phyloP scores from a whole-genome alignment of 2,797 vertebrate genomes.

The Ciconia nigra region DNA sequence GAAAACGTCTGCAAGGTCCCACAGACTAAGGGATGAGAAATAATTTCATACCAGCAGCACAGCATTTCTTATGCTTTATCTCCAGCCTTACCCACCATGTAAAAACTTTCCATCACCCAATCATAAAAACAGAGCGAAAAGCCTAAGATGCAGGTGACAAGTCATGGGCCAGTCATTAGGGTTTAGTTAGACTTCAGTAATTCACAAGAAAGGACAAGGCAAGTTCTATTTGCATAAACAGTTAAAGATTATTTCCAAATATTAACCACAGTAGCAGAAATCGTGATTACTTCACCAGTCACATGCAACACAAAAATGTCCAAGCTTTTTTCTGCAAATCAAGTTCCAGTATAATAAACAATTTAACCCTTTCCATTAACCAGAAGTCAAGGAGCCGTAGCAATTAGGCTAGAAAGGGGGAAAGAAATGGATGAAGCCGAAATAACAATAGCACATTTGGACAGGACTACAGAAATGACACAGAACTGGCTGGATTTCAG shows the following conservation, averaged over 20 bases:
- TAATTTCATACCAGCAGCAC: not conserved
- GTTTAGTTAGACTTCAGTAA: not conserved
- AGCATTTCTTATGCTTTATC: not conserved
- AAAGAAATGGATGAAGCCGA: not conserved
- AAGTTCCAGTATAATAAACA: not conserved
- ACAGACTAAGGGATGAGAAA: not conserved
- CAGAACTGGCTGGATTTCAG: not conserved
- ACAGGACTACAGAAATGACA: not conserved
- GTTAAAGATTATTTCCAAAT: not conserved
- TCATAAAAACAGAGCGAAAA: not conserved
- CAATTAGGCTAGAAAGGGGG: not conserved
- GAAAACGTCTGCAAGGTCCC: not conserved
- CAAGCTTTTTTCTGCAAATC: not conserved
- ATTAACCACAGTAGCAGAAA: not conserved
- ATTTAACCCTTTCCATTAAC: not conserved
- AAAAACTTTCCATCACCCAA: not conserved
- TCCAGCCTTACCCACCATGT: accelerated
- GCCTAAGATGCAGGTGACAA: not conserved
- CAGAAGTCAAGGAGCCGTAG: not conserved
- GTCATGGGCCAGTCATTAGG: accelerated
- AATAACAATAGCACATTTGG: not conserved
- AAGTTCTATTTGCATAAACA: not conserved
- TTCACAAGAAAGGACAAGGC: not conserved
- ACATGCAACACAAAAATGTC: not conserved
- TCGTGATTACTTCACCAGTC: not conserved